Evolutionary conservation across 2,888 invertebrate genomes (phyloP).

Genomic region (Sesamia inferens): DNA sequence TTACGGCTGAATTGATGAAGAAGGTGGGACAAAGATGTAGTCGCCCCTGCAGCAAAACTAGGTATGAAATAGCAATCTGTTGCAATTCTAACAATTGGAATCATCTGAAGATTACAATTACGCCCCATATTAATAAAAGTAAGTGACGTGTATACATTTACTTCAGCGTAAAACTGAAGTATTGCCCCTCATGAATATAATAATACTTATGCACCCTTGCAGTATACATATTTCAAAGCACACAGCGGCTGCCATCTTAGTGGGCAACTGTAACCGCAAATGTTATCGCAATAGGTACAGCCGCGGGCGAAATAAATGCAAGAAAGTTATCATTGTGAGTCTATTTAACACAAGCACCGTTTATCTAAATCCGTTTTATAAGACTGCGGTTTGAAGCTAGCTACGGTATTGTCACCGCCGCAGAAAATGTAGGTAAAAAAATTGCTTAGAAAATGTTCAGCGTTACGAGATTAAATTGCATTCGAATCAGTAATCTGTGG

Average conservation of each 20-base stretch:
- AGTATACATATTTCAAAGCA: not conserved
- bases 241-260: not conserved
- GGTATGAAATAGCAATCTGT: not conserved
- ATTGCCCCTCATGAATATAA: not conserved
- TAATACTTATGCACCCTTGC: not conserved
- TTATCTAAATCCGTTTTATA: not conserved
- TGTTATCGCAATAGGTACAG: constrained; percentile 1
- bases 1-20: not conserved
- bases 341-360: not conserved
- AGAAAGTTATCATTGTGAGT: not conserved
- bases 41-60: not conserved
- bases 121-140: not conserved
- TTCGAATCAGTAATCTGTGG: constrained; percentile 25
- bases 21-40: not conserved
- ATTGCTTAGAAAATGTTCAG: constrained; percentile 6
- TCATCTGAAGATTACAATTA: not conserved
- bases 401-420: not conserved
- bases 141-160: not conserved
- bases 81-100: not conserved
- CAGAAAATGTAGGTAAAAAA: constrained; percentile 18
- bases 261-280: not conserved
- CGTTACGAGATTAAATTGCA: constrained; percentile 20
- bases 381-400: constrained; percentile 4
- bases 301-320: not conserved
- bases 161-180: not conserved